Evolutionary conservation across 37 sponge, comb jelly and placozoan genomes (phyloP).

Genomic region (Mnemiopsis leidyi): DNA sequence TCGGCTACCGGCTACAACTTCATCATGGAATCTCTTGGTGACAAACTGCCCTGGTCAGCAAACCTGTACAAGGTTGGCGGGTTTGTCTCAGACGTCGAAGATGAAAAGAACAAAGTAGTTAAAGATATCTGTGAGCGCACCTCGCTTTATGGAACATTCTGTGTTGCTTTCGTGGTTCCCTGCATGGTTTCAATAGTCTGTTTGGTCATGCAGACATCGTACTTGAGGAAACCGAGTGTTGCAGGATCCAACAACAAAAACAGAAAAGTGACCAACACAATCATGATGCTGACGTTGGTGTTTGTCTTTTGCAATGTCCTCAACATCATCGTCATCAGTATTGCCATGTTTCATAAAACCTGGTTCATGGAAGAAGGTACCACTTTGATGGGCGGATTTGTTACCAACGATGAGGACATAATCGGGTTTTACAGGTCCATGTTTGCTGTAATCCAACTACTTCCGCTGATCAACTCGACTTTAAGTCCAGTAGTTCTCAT

Average conservation of each 20-base stretch:
- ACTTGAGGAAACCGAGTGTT: neutral
- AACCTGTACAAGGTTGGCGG: no score
- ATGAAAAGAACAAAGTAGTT: no score
- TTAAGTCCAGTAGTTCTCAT: neutral
- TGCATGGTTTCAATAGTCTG: neutral
- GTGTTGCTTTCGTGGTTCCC: neutral
- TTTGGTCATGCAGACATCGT: neutral
- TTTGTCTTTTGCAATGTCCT: constrained; percentile 22
- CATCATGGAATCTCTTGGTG: neutral
- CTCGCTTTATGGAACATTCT: no score
- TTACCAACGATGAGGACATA: neutral
- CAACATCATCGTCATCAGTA: neutral
- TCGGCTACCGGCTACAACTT: neutral
- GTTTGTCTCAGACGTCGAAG: no score
- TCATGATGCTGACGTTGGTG: neutral
- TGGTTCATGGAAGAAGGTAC: neutral
- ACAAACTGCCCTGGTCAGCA: neutral
- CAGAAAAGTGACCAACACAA: neutral
- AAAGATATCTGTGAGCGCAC: no score
- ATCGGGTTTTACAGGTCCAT: neutral
- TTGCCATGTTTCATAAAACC: neutral
- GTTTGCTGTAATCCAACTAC: neutral
- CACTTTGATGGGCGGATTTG: neutral
- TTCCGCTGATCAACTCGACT: neutral
- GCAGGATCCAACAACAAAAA: neutral